These are phyloP conservation scores for Pocillopora damicornis DNA, from an alignment of 64 coral and sea anemone genomes.

Conservation along the genomic window DNA sequence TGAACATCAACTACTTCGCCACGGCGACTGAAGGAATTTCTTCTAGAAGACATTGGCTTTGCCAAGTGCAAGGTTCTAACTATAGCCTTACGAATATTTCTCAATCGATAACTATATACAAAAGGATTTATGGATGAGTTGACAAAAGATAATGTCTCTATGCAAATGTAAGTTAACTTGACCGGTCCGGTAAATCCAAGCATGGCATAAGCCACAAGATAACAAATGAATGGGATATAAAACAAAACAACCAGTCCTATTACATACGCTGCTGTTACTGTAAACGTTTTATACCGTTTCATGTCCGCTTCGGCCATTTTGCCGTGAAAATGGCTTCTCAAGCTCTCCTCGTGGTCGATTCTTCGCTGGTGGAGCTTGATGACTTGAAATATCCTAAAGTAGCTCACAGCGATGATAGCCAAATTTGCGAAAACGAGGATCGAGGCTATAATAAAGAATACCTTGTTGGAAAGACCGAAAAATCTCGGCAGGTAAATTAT, in stretches of 20 bases:
- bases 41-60: neutral
- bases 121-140: conserved; percentile 32
- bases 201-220: neutral
- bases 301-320: neutral
- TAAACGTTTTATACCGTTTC: neutral
- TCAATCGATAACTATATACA: conserved; percentile 3
- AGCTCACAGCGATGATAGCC: neutral
- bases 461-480: neutral
- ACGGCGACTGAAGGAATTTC: neutral
- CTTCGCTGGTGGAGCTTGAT: neutral
- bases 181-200: neutral
- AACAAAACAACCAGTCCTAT: neutral
- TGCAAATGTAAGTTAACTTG: neutral
- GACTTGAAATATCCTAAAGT: neutral
- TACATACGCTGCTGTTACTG: neutral
- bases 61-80: neutral
- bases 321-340: neutral
- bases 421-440: neutral
- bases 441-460: neutral
- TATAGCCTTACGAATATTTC: neutral
- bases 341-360: neutral
- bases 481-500: neutral
- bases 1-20: neutral
- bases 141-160: neutral
- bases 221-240: conserved; percentile 15